phyloP scores from a whole-genome alignment of 2,113 vertebrate species.

The Nettapus auritus region DNA sequence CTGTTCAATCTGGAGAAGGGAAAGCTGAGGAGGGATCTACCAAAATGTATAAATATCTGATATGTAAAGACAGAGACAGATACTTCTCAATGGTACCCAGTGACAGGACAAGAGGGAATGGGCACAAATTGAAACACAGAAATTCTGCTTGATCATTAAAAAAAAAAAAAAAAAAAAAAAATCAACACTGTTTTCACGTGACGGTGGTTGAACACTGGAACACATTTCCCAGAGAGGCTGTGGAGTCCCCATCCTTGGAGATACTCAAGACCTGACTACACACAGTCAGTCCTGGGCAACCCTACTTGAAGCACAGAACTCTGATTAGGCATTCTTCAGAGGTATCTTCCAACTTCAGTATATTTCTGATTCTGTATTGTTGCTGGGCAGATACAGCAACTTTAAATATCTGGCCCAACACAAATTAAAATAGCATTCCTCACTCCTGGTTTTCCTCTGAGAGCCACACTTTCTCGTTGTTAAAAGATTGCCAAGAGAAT shows the following conservation, averaged over 20 bases:
- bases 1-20: neutral
- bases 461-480: neutral
- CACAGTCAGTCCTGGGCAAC: fast-evolving
- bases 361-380: neutral
- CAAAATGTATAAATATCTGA: neutral
- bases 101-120: neutral
- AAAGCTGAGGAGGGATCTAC: neutral
- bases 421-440: neutral
- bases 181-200: neutral
- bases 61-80: neutral
- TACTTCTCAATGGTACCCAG: neutral
- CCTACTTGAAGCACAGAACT: neutral
- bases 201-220: neutral
- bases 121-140: neutral
- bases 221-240: neutral
- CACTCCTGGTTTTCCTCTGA: neutral
- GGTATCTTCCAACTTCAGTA: neutral
- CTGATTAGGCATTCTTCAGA: neutral
- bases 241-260: neutral
- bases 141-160: neutral
- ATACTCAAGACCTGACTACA: neutral
- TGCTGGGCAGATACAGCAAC: neutral
- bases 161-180: neutral
- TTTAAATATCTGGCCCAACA: neutral
- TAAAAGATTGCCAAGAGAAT: neutral